A percentile compares a stretch with the other conserved stretches of the same genome.
Evolutionary conservation across 2,888 invertebrate species (phyloP).

Genomic region (Boloria selene): DNA sequence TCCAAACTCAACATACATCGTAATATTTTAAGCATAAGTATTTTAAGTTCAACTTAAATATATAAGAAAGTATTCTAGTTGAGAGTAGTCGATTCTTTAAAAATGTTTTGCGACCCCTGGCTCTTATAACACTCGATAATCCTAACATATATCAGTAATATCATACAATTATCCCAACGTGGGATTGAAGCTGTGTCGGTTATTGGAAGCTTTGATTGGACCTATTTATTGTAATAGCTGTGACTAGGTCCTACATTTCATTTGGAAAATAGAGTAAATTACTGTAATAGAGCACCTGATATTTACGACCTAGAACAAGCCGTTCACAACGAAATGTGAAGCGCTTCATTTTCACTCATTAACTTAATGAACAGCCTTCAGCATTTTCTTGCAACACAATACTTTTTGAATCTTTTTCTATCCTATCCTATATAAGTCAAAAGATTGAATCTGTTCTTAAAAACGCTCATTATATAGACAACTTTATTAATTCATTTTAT

Average conservation of each 20-base stretch:
- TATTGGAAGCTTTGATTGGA: neutral
- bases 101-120: no score
- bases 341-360: constrained; percentile 24
- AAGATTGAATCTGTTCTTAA: no score
- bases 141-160: neutral
- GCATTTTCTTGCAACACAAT: constrained; percentile 21
- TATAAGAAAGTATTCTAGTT: no score
- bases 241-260: constrained; percentile 5
- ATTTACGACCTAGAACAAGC: constrained; percentile 12
- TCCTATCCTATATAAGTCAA: neutral
- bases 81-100: no score
- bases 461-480: no score
- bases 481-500: no score
- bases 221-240: constrained; percentile 5
- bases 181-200: no score
- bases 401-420: constrained; percentile 1
- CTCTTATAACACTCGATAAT: no score
- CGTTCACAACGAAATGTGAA: constrained; percentile 24
- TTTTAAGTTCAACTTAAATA: no score
- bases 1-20: no score
- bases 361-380: constrained; percentile 28
- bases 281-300: constrained; percentile 25
- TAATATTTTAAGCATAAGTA: no score
- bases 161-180: neutral
- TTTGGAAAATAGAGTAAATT: constrained; percentile 12